Conservation (phyloP, 37 sponge, comb jelly and placozoan genomes). For the Mnemiopsis leidyi region DNA sequence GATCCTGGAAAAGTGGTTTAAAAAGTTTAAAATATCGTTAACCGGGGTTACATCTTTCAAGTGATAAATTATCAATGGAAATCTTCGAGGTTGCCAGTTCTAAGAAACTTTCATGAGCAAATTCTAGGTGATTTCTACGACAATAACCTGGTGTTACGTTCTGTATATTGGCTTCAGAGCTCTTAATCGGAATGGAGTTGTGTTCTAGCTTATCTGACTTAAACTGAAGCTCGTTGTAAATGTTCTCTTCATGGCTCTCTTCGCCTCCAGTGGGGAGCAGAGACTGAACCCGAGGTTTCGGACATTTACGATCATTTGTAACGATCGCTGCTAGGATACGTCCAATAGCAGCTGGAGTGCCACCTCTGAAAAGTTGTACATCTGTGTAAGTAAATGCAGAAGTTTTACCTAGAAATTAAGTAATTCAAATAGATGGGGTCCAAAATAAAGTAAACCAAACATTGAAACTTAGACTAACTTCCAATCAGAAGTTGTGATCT, state of each 20-base stretch:
- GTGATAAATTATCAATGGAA: too few species aligned
- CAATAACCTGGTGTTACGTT: too few species aligned
- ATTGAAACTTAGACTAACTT: not conserved
- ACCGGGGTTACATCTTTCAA: too few species aligned
- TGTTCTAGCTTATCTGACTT: not conserved
- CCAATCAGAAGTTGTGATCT: not conserved
- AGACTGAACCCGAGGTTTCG: not conserved
- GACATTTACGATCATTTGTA: not conserved
- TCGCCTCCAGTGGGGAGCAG: not conserved
- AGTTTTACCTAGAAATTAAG: too few species aligned
- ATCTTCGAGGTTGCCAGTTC: too few species aligned
- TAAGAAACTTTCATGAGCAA: too few species aligned
- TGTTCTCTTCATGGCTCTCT: not conserved
- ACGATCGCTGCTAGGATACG: not conserved
- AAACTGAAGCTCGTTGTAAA: not conserved
- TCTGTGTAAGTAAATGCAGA: too few species aligned
- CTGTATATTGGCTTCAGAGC: too few species aligned
- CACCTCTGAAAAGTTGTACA: not conserved
- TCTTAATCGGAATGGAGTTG: too few species aligned
- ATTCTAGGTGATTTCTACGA: too few species aligned
- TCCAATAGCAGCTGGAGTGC: not conserved
- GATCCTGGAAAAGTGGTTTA: not conserved
- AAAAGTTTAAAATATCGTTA: too few species aligned
- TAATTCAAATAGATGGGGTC: not conserved
- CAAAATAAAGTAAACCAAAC: not conserved